Evolutionary conservation across 2,113 vertebrate species (phyloP), one percentile per base, ranked within the genome.

Genomic region (Amphilophus citrinellus): DNA sequence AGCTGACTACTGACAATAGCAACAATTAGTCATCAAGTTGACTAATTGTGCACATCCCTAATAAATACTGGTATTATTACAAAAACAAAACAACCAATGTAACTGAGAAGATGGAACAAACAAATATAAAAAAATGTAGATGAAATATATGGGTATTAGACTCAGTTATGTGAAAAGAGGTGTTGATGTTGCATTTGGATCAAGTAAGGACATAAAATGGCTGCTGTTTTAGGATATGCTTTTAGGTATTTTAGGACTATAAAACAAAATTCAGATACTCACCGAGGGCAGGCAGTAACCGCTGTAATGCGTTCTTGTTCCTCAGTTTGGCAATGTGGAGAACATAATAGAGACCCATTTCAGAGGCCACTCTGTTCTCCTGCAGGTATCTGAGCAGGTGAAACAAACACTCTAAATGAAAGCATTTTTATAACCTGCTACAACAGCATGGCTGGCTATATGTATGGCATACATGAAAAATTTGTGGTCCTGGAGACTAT

Each of bases 341-440:
- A 3, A 98, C 95, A 1, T 99, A 99, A 90, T 99, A 99, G 0
- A 99, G 96, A 17, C 98, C 98, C 82, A 99, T 97, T 91, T 99
- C 98, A 90, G 98, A 99, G 5, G 98, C 98, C 90, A 99, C 97
- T 73, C 97, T 95, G 95, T 99, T 98, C 80, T 99, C 98, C 94
- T 97, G 97, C 60, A 99, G 90, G 84, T 97, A 98, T 81, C 98
- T 99, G 93, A 76, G 1, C 10, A 30, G 18, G 5, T 56, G 50
- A 20, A 50, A 53, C 56, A 84, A 60, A 18, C 0, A 20, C 30
- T 27, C 0, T 22, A 15, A 32, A 53, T 39, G 2, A 6, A 58
- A 3, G 14, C 10, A 14, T 53, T 10, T 27, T 27, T 37, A 20
- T 22, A 59, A 30, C 14, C 42, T 17, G 13, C 15, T 47, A 27